A percentile compares a stretch with the other conserved stretches of the same genome.
Evolutionary conservation across 2,888 invertebrate species (phyloP).

Genomic region (Sarcophaga variegata): DNA sequence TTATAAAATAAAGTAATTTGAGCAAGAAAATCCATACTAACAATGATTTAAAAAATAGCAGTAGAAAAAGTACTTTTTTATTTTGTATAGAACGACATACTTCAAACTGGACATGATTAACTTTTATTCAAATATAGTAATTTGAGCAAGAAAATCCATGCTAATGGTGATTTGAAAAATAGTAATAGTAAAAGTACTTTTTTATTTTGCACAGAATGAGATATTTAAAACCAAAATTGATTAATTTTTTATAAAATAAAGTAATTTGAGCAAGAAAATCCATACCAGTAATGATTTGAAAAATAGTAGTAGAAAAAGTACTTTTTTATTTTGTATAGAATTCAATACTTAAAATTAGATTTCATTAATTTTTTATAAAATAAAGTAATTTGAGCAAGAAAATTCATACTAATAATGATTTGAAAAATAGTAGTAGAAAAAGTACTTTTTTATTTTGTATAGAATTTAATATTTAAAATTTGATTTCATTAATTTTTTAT

Average conservation of each 20-base stretch:
- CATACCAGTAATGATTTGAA: not conserved
- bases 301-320: conserved; percentile 9
- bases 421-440: conserved; percentile 1
- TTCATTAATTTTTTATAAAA: not conserved
- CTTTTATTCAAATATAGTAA: not conserved
- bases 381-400: not conserved
- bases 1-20: not conserved
- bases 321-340: not conserved
- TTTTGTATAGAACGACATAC: not conserved
- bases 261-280: not conserved
- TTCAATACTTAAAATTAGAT: not conserved
- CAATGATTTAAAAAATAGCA: not conserved
- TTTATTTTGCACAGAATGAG: not conserved
- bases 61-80: not conserved
- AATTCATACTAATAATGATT: too few species aligned
- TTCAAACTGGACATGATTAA: not conserved
- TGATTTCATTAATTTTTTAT: not conserved
- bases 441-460: not conserved
- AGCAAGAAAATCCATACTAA: not conserved
- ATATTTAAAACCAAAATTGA: not conserved
- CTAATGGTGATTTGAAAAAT: not conserved
- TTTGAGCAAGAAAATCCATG: not conserved
- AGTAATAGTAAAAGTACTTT: conserved; percentile 10
- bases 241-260: too few species aligned
- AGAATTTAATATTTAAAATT: not conserved